A percentile compares a stretch with the other conserved stretches of the same genome.
phyloP scores from a whole-genome alignment of 2,888 invertebrate species.

The Dasypogon diadema region DNA sequence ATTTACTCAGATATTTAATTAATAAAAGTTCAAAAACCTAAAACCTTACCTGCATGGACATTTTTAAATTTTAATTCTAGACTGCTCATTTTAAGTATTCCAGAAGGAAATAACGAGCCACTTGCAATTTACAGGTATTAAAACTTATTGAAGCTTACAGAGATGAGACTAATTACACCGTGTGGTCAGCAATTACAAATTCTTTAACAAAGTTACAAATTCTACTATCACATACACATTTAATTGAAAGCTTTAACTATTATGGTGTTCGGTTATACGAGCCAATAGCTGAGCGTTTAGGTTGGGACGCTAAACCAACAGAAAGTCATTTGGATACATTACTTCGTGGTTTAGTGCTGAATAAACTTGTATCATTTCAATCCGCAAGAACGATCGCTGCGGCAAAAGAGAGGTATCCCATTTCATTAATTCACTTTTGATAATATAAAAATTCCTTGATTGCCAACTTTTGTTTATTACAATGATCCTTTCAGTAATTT shows the following conservation, averaged over 20 bases:
- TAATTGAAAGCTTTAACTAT: slow-evolving; percentile 77
- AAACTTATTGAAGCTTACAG: slow-evolving; percentile 87
- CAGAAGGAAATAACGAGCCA: too few relatives aligned
- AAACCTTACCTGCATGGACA: too few relatives aligned
- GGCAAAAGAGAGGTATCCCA: slow-evolving; percentile 74
- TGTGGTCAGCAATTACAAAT: slow-evolving; percentile 88
- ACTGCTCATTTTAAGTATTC: not conserved
- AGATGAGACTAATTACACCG: slow-evolving; percentile 91
- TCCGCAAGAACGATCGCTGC: slow-evolving; percentile 83
- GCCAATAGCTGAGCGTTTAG: slow-evolving; percentile 79
- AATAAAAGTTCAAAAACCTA: too few relatives aligned
- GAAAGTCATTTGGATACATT: slow-evolving; percentile 91
- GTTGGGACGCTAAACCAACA: slow-evolving; percentile 85
- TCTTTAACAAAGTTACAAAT: slow-evolving; percentile 82
- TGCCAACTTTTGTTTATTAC: too few relatives aligned
- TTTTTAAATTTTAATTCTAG: too few relatives aligned
- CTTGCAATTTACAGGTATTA: too few relatives aligned
- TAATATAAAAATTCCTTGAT: too few relatives aligned
- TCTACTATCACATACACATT: slow-evolving; percentile 84
- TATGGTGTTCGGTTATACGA: slow-evolving; percentile 82
- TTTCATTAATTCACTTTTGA: too few relatives aligned
- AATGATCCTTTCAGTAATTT: too few relatives aligned
- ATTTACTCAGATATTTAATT: too few relatives aligned
- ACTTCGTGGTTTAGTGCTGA: slow-evolving; percentile 85
- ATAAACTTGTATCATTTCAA: slow-evolving; percentile 84